Evolutionary conservation across 2,888 invertebrate species (phyloP).

Genomic region (Lasioglossum calceatum): DNA sequence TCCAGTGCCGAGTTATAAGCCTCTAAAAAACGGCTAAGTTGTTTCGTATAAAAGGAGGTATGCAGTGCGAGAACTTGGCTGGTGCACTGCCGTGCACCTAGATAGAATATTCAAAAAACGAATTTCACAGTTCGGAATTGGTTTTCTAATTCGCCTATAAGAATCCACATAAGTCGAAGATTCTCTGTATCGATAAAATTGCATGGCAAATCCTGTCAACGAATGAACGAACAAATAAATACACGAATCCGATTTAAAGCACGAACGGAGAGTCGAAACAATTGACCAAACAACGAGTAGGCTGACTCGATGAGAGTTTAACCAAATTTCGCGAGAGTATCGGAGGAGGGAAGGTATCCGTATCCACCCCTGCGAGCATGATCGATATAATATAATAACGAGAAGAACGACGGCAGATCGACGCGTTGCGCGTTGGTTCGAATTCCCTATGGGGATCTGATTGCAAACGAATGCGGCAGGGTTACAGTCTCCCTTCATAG

Average conservation of each 20-base stretch:
- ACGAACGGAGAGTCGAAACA: not conserved
- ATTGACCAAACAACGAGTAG: not conserved
- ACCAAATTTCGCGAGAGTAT: conserved; percentile 1
- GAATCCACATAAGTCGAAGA: too few relatives aligned
- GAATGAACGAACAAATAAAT: not conserved
- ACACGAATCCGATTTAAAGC: not conserved
- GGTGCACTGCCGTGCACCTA: too few relatives aligned
- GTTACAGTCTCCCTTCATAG: conserved; percentile 81
- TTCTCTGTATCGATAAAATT: not conserved
- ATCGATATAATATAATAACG: conserved; percentile 55
- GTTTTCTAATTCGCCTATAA: too few relatives aligned
- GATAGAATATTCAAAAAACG: too few relatives aligned
- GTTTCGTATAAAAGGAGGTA: too few relatives aligned
- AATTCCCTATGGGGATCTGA: conserved; percentile 78
- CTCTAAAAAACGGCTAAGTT: too few relatives aligned
- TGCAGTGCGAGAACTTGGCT: too few relatives aligned
- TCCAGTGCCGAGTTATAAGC: too few relatives aligned
- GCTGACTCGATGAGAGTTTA: not conserved
- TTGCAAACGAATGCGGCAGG: conserved; percentile 77
- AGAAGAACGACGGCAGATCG: conserved; percentile 52
- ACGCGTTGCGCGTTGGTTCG: conserved; percentile 66
- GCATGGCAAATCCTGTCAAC: not conserved
- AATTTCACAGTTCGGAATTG: too few relatives aligned
- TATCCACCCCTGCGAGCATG: conserved; percentile 9
- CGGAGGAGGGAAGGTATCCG: not conserved